Evolutionary conservation across 1,140 invertebrate species (phyloP).

Genomic region (Luehdorfia chinensis): DNA sequence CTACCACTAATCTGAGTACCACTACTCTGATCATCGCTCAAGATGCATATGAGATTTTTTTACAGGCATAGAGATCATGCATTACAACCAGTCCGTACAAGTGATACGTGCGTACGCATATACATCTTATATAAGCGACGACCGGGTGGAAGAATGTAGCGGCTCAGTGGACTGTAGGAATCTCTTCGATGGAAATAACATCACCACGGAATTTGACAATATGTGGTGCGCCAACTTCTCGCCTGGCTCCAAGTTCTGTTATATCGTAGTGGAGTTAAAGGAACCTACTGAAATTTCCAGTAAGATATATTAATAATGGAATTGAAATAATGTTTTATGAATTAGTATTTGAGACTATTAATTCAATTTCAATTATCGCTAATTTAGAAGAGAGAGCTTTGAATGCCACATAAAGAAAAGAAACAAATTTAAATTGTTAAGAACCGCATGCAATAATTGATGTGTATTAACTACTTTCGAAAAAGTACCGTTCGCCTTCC

Average conservation of each 20-base stretch:
- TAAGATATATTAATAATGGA: conserved; percentile 25
- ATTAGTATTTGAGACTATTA: too few relatives aligned
- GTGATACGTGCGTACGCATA: conserved; percentile 54
- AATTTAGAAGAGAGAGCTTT: too few relatives aligned
- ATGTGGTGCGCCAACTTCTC: conserved; percentile 80
- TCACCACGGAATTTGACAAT: conserved; percentile 77
- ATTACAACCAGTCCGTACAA: conserved; percentile 37
- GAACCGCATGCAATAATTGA: too few relatives aligned
- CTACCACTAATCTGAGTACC: too few relatives aligned
- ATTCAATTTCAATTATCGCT: too few relatives aligned
- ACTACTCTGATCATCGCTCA: too few relatives aligned
- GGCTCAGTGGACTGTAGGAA: conserved; percentile 50
- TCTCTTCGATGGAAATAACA: conserved; percentile 79
- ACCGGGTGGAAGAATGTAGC: conserved; percentile 21
- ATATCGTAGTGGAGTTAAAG: conserved; percentile 76
- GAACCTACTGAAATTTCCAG: conserved; percentile 75
- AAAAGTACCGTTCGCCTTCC: too few relatives aligned
- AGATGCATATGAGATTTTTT: too few relatives aligned
- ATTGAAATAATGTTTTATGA: not conserved
- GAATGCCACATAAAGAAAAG: too few relatives aligned
- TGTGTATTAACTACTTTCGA: too few relatives aligned
- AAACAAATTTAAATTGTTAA: too few relatives aligned
- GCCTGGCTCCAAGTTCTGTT: conserved; percentile 52
- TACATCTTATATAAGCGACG: conserved; percentile 32
- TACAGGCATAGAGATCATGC: conserved; percentile 58